phyloP scores from a whole-genome alignment of 2,113 vertebrate species.

The Trematomus loennbergii region DNA sequence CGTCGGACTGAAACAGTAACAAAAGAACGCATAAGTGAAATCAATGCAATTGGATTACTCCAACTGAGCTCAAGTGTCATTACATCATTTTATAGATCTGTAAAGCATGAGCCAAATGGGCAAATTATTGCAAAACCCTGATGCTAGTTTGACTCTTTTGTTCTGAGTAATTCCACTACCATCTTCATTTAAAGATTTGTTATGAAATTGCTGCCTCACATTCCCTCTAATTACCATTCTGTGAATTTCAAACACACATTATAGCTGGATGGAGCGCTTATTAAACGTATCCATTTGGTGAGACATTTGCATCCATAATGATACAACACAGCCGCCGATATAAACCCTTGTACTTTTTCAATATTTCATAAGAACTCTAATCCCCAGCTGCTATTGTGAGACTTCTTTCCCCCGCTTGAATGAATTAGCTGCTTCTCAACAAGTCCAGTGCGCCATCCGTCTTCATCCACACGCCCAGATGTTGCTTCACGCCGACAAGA shows the following conservation, averaged over 20 bases:
- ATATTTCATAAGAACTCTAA: conserved; percentile 17
- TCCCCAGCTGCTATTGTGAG: neutral
- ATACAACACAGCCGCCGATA: neutral
- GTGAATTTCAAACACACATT: conserved; percentile 25
- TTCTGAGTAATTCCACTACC: neutral
- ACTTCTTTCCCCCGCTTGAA: neutral
- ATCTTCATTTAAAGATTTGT: conserved; percentile 32
- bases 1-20: conserved; percentile 22
- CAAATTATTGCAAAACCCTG: conserved; percentile 14
- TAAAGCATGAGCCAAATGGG: conserved; percentile 20
- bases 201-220: conserved; percentile 27
- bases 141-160: conserved; percentile 19
- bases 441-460: conserved; percentile 33
- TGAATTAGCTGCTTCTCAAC: conserved; percentile 5
- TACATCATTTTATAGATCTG: conserved; percentile 51
- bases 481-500: conserved; percentile 3
- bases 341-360: neutral
- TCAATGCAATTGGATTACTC: conserved; percentile 60
- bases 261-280: conserved; percentile 11
- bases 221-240: conserved; percentile 34
- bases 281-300: conserved; percentile 27
- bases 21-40: conserved; percentile 13
- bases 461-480: conserved; percentile 43
- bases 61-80: conserved; percentile 48
- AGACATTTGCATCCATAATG: conserved; percentile 16